Base-by-base conservation (phyloP, 2,888 invertebrate species). In the Amblyjoppa proteus region DNA sequence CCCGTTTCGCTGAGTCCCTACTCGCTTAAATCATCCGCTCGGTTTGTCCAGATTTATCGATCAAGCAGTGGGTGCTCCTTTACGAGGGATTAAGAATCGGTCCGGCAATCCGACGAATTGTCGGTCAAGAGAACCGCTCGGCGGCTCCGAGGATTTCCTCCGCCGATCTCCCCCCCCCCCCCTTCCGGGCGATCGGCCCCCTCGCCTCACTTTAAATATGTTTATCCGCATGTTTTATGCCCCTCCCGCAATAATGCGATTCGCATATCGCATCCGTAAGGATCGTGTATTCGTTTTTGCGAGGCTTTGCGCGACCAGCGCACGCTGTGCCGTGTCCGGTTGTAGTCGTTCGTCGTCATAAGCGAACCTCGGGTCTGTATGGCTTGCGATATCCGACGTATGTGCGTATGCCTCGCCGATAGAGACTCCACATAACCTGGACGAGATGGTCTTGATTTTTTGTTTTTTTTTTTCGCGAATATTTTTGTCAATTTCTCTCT, bases 201-300 rank as follows among this genome's bases (percentile, higher is more conserved):
- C 53, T 68, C 76, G 76, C 20, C 76, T 80, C 78, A 87, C 87
- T 88, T 90, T 88, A 89, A 90, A 90, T 89, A 89, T 87, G 89
- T 90, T 90, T 91, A 90, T 90, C 90, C 89, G 87, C 88, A 86
- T 89, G 89, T 90, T 92, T 89, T 89, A 90, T 89, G 87, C 88
- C 84, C 84, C 87, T 88, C 88, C 88, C 86, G 58, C 79, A 90
- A 89, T 90, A 91, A 90, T 89, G 88, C 90, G 89, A 90, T 87
- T 91, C 89, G 87, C 88, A 85, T 89, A 90, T 90, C 90, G 88
- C 86, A 88, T 89, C 87, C 87, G 81, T 79, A 85, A 82, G 89
- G 83, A 84, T 86, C 86, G 85, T 82, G 81, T 88, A 84, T 88
- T 89, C 88, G 86, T 89, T 89, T 77, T 91, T 85, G 87, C 86